A percentile compares a stretch with the other conserved stretches of the same genome.
Evolutionary conservation across 2,888 invertebrate species (phyloP).

Genomic region (Hoplodrina ambigua): DNA sequence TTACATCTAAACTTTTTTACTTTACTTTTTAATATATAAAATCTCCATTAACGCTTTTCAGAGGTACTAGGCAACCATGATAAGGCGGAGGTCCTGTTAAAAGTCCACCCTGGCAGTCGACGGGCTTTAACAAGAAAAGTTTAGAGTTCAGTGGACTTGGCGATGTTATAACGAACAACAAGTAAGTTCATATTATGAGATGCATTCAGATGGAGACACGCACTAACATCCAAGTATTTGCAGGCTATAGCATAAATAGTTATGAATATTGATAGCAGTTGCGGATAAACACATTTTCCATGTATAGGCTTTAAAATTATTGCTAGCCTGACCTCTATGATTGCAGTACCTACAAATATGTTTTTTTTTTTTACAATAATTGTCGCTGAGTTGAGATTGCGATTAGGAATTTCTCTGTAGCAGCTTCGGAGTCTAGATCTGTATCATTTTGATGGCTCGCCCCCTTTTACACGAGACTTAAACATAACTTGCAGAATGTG

Average conservation of each 20-base stretch:
- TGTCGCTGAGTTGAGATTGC: too few species aligned
- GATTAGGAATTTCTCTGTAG: too few species aligned
- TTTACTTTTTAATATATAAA: conserved; percentile 42
- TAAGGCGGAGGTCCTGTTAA: conserved; percentile 62
- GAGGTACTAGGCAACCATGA: conserved; percentile 65
- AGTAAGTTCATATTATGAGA: conserved; percentile 35
- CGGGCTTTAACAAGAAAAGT: conserved; percentile 73
- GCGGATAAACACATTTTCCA: too few species aligned
- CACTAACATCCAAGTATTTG: conserved; percentile 6
- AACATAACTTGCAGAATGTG: too few species aligned
- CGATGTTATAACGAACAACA: conserved; percentile 52
- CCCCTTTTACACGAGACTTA: too few species aligned
- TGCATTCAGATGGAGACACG: conserved; percentile 36
- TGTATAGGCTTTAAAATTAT: too few species aligned
- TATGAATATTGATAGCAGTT: neutral
- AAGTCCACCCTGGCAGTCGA: conserved; percentile 61
- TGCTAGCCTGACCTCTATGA: too few species aligned
- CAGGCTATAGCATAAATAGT: neutral
- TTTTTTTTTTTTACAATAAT: too few species aligned
- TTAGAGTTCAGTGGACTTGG: conserved; percentile 57
- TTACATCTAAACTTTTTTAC: conserved; percentile 44
- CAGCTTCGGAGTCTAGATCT: too few species aligned
- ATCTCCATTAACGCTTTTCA: conserved; percentile 53
- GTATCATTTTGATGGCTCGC: too few species aligned
- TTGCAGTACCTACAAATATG: too few species aligned